Base-by-base conservation (phyloP, 2,888 invertebrate genomes). In the Merodon equestris region DNA sequence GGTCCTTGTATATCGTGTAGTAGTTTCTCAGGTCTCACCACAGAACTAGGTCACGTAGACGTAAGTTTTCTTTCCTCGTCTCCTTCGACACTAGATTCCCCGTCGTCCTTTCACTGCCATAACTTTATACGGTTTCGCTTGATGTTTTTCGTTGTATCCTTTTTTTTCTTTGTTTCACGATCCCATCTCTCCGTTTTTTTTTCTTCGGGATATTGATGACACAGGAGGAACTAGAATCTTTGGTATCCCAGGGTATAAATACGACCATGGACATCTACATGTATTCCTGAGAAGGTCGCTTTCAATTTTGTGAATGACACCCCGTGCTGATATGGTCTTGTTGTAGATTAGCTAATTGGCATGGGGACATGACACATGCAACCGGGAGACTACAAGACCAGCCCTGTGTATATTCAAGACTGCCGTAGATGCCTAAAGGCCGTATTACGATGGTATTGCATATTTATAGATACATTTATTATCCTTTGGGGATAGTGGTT, bases 261-360 rank as follows among this genome's bases (percentile, higher is more conserved):
- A n/a, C n/a, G n/a, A n/a, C n/a, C 64, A 45, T 72, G 51, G 18
- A 40, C 51, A n/a, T n/a, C n/a, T n/a, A n/a, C n/a, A n/a, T n/a
- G n/a, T n/a, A n/a, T n/a, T n/a, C n/a, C n/a, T n/a, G n/a, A n/a
- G 40, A 61, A 51, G 71, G 54, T 51, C 47, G 17, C 66, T 61
- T 67, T 77, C 72, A 77, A 77, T 77, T 77, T 77, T 50, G 40
- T 40, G 42, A 72, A 71, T 47, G 60, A 51, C 50, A 74, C 50
- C 53, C 74, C 36, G 44, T 56, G 50, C 13, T 40, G 19, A 15
- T 36, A 58, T 19, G 53, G 58, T 70, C 64, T 76, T 70, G 56
- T 42, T 53, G 44, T 64, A 68, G 63, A 79, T 79, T 79, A 79
- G 73, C 73, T 79, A 79, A 79, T 79, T 79, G 79, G 73, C 73